phyloP scores from a whole-genome alignment of 2,797 vertebrate genomes.

The Halcyon badia region DNA sequence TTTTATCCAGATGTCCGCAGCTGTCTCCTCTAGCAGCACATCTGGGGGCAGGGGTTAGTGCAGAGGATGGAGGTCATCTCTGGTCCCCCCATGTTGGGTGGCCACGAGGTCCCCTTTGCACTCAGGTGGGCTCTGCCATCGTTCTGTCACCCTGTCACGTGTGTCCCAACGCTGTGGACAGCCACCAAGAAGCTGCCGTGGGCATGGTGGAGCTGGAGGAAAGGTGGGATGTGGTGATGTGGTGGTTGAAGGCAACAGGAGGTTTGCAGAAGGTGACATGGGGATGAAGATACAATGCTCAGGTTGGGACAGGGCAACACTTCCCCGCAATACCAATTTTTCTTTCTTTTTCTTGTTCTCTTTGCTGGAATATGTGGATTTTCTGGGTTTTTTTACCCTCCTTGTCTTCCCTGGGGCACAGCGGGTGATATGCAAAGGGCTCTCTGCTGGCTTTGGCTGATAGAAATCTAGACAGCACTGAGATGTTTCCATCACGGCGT shows the following conservation, averaged over 20 bases:
- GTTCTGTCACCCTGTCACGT: fast-evolving
- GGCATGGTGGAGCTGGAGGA: neutral
- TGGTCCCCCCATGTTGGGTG: fast-evolving
- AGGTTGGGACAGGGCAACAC: neutral
- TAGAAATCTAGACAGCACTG: neutral
- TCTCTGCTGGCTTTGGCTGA: neutral
- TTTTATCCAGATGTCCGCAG: neutral
- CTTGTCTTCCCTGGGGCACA: neutral
- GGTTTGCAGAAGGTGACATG: neutral
- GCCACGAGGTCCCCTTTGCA: neutral
- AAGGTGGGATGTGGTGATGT: neutral
- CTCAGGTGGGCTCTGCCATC: neutral
- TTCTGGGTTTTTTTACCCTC: fast-evolving
- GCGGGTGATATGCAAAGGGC: neutral
- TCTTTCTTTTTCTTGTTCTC: no score
- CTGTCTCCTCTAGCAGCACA: neutral
- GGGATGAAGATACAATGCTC: fast-evolving
- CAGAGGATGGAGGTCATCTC: no score
- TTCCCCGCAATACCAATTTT: neutral
- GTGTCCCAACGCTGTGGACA: neutral
- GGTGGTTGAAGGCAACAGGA: neutral
- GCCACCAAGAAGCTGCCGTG: neutral
- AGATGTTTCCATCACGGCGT: fast-evolving
- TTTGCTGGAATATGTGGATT: neutral
- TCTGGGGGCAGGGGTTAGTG: neutral